Conservation (phyloP, 2,888 invertebrate species). For the Papilio protenor region DNA sequence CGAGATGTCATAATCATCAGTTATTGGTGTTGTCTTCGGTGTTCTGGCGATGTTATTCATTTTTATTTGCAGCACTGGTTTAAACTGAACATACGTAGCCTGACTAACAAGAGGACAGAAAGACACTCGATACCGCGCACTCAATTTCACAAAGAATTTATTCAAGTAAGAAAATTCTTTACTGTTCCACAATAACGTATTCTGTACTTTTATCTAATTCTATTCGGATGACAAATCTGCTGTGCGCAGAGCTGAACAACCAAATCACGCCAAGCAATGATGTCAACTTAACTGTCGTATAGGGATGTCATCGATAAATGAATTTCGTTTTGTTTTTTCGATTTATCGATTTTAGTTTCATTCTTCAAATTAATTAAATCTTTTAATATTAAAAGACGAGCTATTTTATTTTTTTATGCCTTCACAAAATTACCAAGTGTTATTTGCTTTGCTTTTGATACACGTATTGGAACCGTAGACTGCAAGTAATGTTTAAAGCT, state of each 20-base stretch:
- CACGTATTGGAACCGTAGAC: too few relatives aligned
- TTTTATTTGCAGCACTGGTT: conserved; percentile 53
- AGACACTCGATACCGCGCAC: conserved; percentile 34
- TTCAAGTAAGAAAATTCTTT: conserved; percentile 42
- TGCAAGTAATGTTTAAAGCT: too few relatives aligned
- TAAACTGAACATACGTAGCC: conserved; percentile 45
- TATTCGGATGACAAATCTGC: conserved; percentile 54
- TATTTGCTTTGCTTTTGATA: too few relatives aligned
- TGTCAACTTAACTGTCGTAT: conserved; percentile 47
- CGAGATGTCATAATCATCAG: conserved; percentile 96
- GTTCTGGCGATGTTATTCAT: conserved; percentile 75
- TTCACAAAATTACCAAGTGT: too few relatives aligned
- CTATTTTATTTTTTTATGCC: neutral
- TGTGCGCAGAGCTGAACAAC: conserved; percentile 47
- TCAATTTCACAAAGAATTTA: conserved; percentile 42
- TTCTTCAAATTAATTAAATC: neutral
- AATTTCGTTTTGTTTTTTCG: neutral
- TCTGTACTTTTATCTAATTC: conserved; percentile 55
- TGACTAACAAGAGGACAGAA: conserved; percentile 37
- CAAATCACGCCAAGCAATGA: conserved; percentile 36
- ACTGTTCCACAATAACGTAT: conserved; percentile 45
- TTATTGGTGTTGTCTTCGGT: conserved; percentile 92
- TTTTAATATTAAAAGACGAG: neutral
- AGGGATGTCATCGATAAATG: neutral
- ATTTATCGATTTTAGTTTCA: neutral